A percentile compares a stretch with the other conserved stretches of the same genome.
Conservation (phyloP, 2,797 vertebrate species). For the Halcyon leucocephala region DNA sequence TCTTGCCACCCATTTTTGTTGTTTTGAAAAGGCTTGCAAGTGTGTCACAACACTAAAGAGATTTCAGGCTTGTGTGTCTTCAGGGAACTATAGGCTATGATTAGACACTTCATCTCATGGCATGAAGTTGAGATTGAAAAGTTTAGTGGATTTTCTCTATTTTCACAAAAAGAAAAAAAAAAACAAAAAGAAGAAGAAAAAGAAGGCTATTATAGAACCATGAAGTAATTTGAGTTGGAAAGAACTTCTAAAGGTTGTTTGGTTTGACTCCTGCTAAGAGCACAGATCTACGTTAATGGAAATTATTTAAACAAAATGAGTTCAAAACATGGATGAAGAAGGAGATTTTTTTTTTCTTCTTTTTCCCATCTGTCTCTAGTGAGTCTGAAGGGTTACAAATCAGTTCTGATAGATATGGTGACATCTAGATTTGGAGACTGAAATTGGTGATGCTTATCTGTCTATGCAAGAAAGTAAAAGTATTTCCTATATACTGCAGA, state of each 20-base stretch:
- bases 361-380: neutral
- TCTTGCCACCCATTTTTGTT: neutral
- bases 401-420: neutral
- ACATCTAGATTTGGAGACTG: neutral
- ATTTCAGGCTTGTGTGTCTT: neutral
- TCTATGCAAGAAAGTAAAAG: neutral
- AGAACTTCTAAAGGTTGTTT: neutral
- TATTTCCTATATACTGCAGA: neutral
- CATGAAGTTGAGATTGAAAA: neutral
- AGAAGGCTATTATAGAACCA: neutral
- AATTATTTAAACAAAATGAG: neutral
- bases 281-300: neutral
- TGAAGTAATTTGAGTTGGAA: neutral
- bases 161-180: neutral
- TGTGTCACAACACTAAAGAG: neutral
- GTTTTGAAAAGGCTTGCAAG: neutral
- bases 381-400: neutral
- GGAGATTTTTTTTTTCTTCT: neutral
- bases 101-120: neutral
- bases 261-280: neutral
- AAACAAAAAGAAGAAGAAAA: neutral
- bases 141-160: neutral
- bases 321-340: neutral
- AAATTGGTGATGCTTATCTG: neutral
- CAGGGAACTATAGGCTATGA: neutral